A percentile compares a stretch with the other conserved stretches of the same genome.
Evolutionary conservation across 2,888 invertebrate genomes (phyloP).

Genomic region (Autographa pulchrina): DNA sequence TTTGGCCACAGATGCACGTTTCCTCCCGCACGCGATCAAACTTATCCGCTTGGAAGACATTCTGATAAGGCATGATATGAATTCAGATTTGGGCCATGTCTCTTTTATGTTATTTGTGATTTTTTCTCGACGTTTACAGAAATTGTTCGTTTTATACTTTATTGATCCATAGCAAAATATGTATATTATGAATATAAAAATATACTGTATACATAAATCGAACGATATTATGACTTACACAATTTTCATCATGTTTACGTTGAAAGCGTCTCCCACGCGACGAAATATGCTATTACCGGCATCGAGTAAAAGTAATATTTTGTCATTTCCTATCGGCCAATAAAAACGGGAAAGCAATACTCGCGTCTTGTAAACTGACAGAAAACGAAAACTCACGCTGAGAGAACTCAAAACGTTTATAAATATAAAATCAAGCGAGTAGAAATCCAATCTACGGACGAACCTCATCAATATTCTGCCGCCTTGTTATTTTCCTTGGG

Average conservation of each 20-base stretch:
- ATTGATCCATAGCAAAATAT: conserved; percentile 59
- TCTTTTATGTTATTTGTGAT: conserved; percentile 70
- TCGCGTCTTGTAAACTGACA: conserved; percentile 57
- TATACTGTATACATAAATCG: conserved; percentile 56
- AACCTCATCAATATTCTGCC: conserved; percentile 83
- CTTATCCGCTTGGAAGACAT: conserved; percentile 73
- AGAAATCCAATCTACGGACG: conserved; percentile 70
- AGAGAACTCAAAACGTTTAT: conserved; percentile 67
- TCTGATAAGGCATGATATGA: conserved; percentile 77
- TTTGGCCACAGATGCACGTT: conserved; percentile 75
- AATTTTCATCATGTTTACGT: conserved; percentile 58
- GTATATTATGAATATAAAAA: conserved; percentile 60
- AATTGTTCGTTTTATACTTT: conserved; percentile 58
- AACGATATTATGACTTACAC: conserved; percentile 51
- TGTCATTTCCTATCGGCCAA: conserved; percentile 60
- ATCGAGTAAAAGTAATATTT: conserved; percentile 58
- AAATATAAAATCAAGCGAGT: conserved; percentile 71
- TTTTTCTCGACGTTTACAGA: conserved; percentile 61
- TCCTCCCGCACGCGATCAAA: conserved; percentile 65
- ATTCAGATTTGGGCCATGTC: conserved; percentile 72
- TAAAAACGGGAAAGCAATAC: conserved; percentile 56
- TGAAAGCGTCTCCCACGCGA: conserved; percentile 53
- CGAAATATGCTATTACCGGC: conserved; percentile 56
- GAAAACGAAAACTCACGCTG: conserved; percentile 58
- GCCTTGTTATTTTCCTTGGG: conserved; percentile 81